Evolutionary conservation across 1,140 invertebrate genomes (phyloP).

Genomic region (Vanessa atalanta): DNA sequence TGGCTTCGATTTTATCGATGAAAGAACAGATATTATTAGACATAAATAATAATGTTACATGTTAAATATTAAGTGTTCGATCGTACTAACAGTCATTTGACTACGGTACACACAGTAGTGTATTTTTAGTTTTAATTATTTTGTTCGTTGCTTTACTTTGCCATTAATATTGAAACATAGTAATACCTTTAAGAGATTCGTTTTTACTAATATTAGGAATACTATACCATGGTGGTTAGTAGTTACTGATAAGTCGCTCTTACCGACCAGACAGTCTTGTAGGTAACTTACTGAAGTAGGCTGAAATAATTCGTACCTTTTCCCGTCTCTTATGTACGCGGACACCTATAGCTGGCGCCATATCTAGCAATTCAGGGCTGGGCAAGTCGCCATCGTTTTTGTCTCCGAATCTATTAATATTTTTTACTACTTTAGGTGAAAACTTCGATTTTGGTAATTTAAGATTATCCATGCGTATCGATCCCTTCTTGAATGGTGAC

Average conservation of each 20-base stretch:
- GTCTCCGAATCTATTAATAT: neutral
- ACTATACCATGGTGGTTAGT: too few species aligned
- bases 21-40: neutral
- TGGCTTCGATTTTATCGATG: neutral
- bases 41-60: too few species aligned
- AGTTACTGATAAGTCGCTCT: too few species aligned
- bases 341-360: conserved; percentile 44
- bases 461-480: neutral
- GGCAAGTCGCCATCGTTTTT: conserved; percentile 15
- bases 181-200: too few species aligned
- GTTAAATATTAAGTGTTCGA: too few species aligned
- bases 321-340: conserved; percentile 24
- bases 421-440: neutral
- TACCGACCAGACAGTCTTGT: too few species aligned
- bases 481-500: neutral
- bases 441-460: neutral
- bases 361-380: conserved; percentile 34
- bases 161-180: too few species aligned
- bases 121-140: too few species aligned
- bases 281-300: neutral
- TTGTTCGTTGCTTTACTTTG: too few species aligned
- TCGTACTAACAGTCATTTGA: too few species aligned
- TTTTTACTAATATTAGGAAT: too few species aligned
- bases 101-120: too few species aligned
- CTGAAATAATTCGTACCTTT: conserved; percentile 20